phyloP scores from a whole-genome alignment of 2,888 invertebrate genomes.

The Drepana falcataria region DNA sequence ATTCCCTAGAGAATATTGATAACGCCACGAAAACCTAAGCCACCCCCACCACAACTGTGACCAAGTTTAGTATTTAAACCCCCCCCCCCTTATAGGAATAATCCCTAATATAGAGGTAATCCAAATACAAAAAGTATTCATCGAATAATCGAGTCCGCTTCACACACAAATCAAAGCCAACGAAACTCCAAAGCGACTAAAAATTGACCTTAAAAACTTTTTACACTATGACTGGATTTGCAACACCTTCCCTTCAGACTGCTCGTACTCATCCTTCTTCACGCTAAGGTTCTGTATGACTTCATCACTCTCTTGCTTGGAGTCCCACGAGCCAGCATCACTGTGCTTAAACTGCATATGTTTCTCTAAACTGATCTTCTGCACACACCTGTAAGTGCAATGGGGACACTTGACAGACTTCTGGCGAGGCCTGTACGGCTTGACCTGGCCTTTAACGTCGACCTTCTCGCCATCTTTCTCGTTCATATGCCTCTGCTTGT shows the following conservation, averaged over 20 bases:
- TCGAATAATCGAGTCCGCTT: no score
- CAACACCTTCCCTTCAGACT: slow-evolving; percentile 13
- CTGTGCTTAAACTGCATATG: slow-evolving; percentile 65
- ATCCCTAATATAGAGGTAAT: no score
- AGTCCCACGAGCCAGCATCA: slow-evolving; percentile 26
- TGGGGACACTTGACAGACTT: slow-evolving; percentile 64
- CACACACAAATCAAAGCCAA: neutral
- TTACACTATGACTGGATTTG: slow-evolving; percentile 18
- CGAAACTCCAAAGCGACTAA: neutral
- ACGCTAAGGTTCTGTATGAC: slow-evolving; percentile 53
- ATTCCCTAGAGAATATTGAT: no score
- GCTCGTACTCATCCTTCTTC: slow-evolving; percentile 32
- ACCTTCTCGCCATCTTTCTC: slow-evolving; percentile 55
- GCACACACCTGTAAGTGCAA: slow-evolving; percentile 65
- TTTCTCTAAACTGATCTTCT: slow-evolving; percentile 69
- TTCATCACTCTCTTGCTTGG: slow-evolving; percentile 23
- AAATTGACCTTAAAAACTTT: slow-evolving; percentile 7
- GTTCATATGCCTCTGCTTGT: slow-evolving; percentile 65
- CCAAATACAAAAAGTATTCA: no score
- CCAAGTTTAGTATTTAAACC: no score
- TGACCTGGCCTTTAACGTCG: slow-evolving; percentile 45
- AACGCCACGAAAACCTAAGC: no score
- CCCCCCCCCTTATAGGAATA: no score
- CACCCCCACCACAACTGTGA: no score
- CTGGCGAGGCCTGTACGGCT: slow-evolving; percentile 63